These are phyloP conservation scores for Gymnopithys bicolor DNA, from an alignment of 2,797 vertebrate species.

Conservation along the genomic window DNA sequence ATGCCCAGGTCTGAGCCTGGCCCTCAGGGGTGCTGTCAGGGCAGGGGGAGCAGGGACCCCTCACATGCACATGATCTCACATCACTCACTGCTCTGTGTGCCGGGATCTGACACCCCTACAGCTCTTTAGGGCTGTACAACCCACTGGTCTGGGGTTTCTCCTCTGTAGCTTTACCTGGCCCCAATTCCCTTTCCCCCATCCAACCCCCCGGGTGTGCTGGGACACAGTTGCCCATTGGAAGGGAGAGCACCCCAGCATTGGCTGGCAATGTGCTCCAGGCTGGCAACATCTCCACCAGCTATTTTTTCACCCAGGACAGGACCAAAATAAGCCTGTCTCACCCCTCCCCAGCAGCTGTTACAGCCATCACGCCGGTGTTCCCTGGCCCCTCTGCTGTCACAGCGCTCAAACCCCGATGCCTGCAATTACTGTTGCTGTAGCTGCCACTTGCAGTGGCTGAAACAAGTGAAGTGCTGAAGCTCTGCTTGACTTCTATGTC, in stretches of 20 bases:
- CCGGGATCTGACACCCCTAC: neutral
- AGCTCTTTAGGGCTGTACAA: neutral
- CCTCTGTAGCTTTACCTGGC: neutral
- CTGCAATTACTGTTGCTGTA: neutral
- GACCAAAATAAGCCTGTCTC: slow-evolving; percentile 45
- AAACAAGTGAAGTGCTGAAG: slow-evolving; percentile 13
- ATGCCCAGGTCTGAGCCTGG: neutral
- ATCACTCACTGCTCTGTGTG: fast-evolving
- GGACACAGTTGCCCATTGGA: fast-evolving
- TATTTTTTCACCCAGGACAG: slow-evolving; percentile 39
- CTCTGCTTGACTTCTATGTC: neutral
- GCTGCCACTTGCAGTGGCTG: slow-evolving; percentile 35
- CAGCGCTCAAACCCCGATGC: fast-evolving
- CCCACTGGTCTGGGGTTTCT: neutral
- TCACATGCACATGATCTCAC: fast-evolving
- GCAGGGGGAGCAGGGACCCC: neutral
- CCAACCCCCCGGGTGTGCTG: fast-evolving
- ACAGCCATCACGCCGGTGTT: neutral
- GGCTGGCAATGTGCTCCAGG: neutral
- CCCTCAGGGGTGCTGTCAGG: neutral
- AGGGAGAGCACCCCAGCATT: neutral
- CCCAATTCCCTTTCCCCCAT: neutral
- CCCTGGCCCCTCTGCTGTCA: neutral
- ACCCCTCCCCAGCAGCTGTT: slow-evolving; percentile 49
- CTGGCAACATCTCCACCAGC: neutral